Evolutionary conservation across 2,888 invertebrate genomes (phyloP).

Genomic region (Noctua janthe): DNA sequence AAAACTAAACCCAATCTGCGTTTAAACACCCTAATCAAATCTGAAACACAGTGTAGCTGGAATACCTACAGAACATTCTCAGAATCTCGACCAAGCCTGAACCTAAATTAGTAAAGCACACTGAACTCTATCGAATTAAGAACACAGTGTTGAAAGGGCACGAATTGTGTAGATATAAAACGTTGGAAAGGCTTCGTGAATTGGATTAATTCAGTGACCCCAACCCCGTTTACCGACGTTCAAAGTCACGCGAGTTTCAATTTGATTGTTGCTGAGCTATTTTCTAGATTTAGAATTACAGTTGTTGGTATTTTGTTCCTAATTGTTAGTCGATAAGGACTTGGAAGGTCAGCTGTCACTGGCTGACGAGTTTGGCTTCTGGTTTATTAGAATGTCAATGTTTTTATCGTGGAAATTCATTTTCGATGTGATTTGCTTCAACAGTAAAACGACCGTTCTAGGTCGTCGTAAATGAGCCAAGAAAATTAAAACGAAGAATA

Average conservation of each 20-base stretch:
- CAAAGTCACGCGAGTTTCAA: constrained; percentile 75
- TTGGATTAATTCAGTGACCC: constrained; percentile 79
- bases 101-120: constrained; percentile 57
- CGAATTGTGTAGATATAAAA: constrained; percentile 66
- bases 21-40: constrained; percentile 45
- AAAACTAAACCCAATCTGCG: constrained; percentile 42
- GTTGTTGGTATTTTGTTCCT: constrained; percentile 24
- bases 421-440: neutral
- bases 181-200: constrained; percentile 77
- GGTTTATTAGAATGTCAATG: neutral
- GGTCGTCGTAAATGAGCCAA: neutral
- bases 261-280: constrained; percentile 58
- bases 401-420: neutral
- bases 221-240: constrained; percentile 79
- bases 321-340: constrained; percentile 28
- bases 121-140: constrained; percentile 62
- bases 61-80: constrained; percentile 35
- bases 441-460: neutral
- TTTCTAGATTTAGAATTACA: constrained; percentile 26
- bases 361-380: constrained; percentile 12
- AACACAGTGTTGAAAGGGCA: constrained; percentile 58
- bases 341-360: constrained; percentile 21
- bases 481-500: neutral
- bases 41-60: constrained; percentile 27
- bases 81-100: constrained; percentile 43